Percentiles rank a stretch among this genome's conserved stretches.
Evolutionary conservation across 1,140 invertebrate genomes (phyloP).

Genomic region (Drosophila kanapiae): DNA sequence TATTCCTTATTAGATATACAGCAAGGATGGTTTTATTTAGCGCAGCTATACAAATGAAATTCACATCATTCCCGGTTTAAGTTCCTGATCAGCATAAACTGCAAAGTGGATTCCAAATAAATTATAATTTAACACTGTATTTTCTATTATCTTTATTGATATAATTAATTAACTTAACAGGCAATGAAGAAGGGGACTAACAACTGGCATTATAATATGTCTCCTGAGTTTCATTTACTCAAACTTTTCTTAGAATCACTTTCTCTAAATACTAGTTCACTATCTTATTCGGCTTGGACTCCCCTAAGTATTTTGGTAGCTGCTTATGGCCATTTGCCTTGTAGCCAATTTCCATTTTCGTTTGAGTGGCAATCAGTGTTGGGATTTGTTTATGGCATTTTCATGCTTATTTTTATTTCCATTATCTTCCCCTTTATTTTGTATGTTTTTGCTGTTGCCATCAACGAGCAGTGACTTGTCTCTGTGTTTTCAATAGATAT

Average conservation of each 20-base stretch:
- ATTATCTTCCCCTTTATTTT: constrained; percentile 57
- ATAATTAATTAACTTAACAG: not conserved
- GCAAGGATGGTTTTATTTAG: not conserved
- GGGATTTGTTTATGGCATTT: constrained; percentile 65
- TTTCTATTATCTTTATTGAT: not conserved
- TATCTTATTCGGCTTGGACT: constrained; percentile 19
- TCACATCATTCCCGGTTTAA: not conserved
- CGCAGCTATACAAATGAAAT: not conserved
- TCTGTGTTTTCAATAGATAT: constrained; percentile 34
- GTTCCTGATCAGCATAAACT: too few species aligned
- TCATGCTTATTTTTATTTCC: constrained; percentile 67
- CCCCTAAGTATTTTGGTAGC: constrained; percentile 40
- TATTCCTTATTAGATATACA: not conserved
- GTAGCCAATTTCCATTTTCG: constrained; percentile 69
- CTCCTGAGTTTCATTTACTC: constrained; percentile 23
- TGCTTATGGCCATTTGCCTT: constrained; percentile 66
- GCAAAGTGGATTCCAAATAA: too few species aligned
- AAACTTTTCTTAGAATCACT: constrained; percentile 24
- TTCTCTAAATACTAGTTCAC: constrained; percentile 16
- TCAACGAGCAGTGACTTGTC: constrained; percentile 49
- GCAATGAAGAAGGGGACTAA: not conserved
- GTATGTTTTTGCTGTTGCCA: constrained; percentile 52
- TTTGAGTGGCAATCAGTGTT: constrained; percentile 67
- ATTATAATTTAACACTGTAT: not conserved
- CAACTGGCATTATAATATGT: constrained; percentile 1